phyloP scores from a whole-genome alignment of 2,888 invertebrate genomes.

The Campoplex capitator region DNA sequence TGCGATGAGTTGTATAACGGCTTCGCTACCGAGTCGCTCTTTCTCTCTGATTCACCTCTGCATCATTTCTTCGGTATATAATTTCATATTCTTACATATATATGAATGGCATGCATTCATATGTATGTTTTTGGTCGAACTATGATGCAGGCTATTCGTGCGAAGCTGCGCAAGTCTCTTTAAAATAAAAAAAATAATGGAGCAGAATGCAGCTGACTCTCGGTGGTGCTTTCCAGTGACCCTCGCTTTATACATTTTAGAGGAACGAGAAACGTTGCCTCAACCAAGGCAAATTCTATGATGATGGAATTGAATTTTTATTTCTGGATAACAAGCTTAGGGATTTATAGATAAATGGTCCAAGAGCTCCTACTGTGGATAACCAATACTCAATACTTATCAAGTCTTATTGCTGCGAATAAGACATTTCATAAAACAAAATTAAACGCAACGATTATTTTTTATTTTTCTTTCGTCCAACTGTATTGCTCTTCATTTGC shows the following conservation, averaged over 20 bases:
- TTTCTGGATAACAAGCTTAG: slow-evolving; percentile 74
- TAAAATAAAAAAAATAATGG: slow-evolving; percentile 11
- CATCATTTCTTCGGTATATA: slow-evolving; percentile 25
- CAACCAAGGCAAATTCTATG: slow-evolving; percentile 15
- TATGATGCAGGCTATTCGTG: neutral
- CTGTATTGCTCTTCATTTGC: too few species aligned
- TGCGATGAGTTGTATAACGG: slow-evolving; percentile 66
- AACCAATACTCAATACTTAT: neutral
- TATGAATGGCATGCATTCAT: neutral
- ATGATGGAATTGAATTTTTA: slow-evolving; percentile 74
- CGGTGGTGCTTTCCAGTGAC: slow-evolving; percentile 37
- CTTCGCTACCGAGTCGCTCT: slow-evolving; percentile 42
- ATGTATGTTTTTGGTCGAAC: slow-evolving; percentile 28
- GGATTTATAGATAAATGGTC: slow-evolving; percentile 83
- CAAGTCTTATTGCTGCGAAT: too few species aligned
- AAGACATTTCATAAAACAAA: too few species aligned
- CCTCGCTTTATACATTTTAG: slow-evolving; percentile 31
- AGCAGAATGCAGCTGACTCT: slow-evolving; percentile 45
- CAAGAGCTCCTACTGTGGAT: slow-evolving; percentile 68
- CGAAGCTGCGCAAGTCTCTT: slow-evolving; percentile 3
- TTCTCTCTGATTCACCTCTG: neutral
- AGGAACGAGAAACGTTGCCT: slow-evolving; percentile 1
- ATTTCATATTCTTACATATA: too few species aligned
- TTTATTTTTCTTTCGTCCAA: too few species aligned
- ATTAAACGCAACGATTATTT: too few species aligned